Base-by-base conservation (phyloP, 1,140 invertebrate species). In the Zophobas morio region DNA sequence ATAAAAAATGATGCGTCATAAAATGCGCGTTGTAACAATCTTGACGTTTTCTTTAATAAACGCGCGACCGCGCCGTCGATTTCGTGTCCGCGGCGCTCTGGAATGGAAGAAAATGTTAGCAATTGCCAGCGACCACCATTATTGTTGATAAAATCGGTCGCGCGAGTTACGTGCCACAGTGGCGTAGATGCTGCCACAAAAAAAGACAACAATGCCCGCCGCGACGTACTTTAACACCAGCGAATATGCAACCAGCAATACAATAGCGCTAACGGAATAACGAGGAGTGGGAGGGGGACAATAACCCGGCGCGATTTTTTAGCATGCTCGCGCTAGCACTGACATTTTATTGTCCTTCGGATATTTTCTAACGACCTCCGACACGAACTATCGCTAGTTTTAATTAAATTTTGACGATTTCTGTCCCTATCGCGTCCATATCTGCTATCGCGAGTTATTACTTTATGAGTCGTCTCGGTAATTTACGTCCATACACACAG, bases 1-100 rank as follows among this genome's bases (percentile, higher is more conserved):
- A 56, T 73, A 73, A 73, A 73, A 54, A 73, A 73, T 73, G 71
- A 73, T 73, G 71, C 54, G 71, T 73, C 71, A 73, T 73, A 73
- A 73, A 73, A 73, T 37, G 20, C 70, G 70, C 70, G 70, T 72
- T 72, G 54, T 73, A 54, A 56, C 71, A 73, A 53, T 66, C 60
- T 66, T 66, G 60, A 66, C 60, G 60, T 42, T 66, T 66, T 66
- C 60, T 66, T 66, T 42, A 42, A 66, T 66, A 66, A 66, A 66
- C 60, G 60, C 37, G 20, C 40, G 33, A 66, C 60, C 57, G 6
- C 54, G 54, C 49, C 49, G 42, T 46, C 42, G 42, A 46, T 20
- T 20, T 20, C 20, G 20, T 20, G 0, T 20, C 20, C 20, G 20
- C 20, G 20, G 20, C 42, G 8, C 42, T 8, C 3, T 4, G 3